Percentiles rank a stretch among this genome's conserved stretches.
Evolutionary conservation across 92 coral and sea anemone genomes (phyloP).

Genomic region (Umimayanthus chanpuru): DNA sequence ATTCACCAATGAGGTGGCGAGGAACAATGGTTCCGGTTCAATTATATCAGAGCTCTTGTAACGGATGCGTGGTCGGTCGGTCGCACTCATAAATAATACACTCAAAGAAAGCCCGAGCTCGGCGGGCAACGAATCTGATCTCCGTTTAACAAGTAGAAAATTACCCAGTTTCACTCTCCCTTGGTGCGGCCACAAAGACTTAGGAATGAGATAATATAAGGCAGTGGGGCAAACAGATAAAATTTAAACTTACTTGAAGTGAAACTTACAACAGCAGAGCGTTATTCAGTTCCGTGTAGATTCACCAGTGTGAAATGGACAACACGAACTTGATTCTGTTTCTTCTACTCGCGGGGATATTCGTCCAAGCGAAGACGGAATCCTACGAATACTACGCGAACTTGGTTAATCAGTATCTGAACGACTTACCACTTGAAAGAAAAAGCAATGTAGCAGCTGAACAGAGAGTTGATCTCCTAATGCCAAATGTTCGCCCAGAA

Average conservation of each 20-base stretch:
- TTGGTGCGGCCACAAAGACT: no score
- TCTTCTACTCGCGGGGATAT: constrained; percentile 11
- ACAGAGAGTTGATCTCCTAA: constrained; percentile 20
- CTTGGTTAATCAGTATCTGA: constrained; percentile 27
- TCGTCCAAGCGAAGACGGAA: constrained; percentile 20
- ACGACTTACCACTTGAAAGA: constrained; percentile 23
- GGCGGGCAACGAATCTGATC: constrained; percentile 33
- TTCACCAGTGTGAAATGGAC: constrained; percentile 21
- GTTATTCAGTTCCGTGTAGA: not conserved
- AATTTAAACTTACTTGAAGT: not conserved
- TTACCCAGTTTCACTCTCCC: not conserved
- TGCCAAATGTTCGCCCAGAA: constrained; percentile 41
- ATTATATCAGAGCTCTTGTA: constrained; percentile 26
- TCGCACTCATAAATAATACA: constrained; percentile 36
- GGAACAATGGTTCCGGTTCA: constrained; percentile 22
- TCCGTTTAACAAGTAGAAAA: constrained; percentile 28
- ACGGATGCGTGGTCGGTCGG: constrained; percentile 43
- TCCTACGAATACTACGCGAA: constrained; percentile 32
- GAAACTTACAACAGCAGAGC: not conserved
- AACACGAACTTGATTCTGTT: constrained; percentile 24
- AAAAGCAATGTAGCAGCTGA: not conserved
- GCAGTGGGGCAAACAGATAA: not conserved
- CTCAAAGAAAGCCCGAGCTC: not conserved
- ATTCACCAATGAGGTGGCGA: constrained; percentile 33
- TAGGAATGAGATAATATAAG: constrained; percentile 3